These are phyloP conservation scores for Yoshiicerus persimilis DNA, from an alignment of 1,140 invertebrate genomes.

Conservation along the genomic window DNA sequence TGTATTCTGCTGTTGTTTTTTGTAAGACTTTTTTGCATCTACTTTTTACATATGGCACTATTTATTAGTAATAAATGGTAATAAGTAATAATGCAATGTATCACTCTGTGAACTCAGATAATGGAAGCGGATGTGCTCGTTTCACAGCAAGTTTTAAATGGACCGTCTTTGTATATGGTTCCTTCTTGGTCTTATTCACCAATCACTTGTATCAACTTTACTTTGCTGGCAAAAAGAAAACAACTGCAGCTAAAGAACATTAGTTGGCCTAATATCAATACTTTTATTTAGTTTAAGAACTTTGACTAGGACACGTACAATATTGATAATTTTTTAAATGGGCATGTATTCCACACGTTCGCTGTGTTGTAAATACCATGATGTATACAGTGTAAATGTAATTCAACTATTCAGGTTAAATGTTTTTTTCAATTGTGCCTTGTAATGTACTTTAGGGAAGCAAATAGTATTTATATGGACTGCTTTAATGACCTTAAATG, in stretches of 20 bases:
- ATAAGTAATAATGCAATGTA: background rate
- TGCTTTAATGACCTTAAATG: background rate
- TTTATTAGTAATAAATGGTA: background rate
- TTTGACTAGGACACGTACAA: no score
- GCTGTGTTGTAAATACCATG: background rate
- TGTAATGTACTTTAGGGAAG: background rate
- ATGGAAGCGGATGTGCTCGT: background rate
- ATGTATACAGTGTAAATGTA: background rate
- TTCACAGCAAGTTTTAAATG: background rate
- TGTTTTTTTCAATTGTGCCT: background rate
- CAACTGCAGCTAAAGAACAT: background rate
- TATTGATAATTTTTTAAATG: no score
- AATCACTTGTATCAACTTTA: background rate
- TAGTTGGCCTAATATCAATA: background rate
- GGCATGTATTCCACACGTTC: no score
- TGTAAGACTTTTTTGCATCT: background rate
- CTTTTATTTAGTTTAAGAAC: background rate
- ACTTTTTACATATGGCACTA: background rate
- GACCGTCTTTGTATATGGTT: background rate
- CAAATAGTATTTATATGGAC: background rate
- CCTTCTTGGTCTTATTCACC: background rate
- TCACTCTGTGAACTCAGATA: background rate
- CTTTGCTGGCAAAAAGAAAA: background rate
- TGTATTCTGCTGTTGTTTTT: slow-evolving; percentile 19
- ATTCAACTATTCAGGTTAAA: background rate